phyloP scores from a whole-genome alignment of 2,888 invertebrate genomes.

The Philonicus albiceps region DNA sequence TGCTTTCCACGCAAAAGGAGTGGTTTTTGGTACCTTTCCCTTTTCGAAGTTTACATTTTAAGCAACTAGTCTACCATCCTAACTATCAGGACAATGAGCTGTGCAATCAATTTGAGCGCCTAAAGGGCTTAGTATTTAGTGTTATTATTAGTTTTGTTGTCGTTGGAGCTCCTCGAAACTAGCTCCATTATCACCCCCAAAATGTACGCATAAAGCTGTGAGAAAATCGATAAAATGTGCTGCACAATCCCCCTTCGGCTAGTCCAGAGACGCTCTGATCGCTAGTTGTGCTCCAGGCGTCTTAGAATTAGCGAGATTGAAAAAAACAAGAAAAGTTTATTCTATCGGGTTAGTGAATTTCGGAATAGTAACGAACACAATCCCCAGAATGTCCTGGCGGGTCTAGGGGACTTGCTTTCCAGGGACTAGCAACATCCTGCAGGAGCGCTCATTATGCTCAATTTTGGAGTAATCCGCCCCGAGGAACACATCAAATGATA shows the following conservation, averaged over 20 bases:
- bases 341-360: background rate
- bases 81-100: background rate
- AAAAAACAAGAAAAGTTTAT: no score
- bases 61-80: background rate
- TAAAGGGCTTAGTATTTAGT: background rate
- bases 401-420: background rate
- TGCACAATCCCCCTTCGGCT: background rate
- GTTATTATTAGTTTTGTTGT: background rate
- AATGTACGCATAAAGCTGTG: constrained; percentile 26
- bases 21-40: constrained; percentile 27
- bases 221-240: constrained; percentile 43
- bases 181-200: background rate
- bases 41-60: background rate
- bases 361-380: background rate
- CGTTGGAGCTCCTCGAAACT: background rate
- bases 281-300: background rate
- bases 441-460: background rate
- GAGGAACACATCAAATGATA: constrained; percentile 42
- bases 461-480: background rate
- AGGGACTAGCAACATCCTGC: background rate
- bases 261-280: background rate
- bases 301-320: background rate
- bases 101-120: background rate
- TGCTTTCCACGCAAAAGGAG: constrained; percentile 4
- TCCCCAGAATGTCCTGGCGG: background rate